Conservation (phyloP, 2,113 vertebrate genomes). For the Myocastor coypus region DNA sequence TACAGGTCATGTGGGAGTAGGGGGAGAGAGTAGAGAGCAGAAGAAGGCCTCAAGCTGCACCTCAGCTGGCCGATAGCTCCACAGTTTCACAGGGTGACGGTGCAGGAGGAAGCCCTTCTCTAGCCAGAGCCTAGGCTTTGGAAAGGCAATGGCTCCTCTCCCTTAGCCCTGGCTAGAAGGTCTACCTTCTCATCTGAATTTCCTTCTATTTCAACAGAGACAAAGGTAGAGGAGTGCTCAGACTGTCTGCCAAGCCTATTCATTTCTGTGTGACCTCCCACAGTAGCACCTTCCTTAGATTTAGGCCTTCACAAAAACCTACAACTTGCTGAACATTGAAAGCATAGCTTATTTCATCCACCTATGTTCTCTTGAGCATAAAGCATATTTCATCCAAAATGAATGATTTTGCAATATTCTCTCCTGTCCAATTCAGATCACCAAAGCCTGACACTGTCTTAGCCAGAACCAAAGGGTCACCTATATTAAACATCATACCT, state of each 20-base stretch:
- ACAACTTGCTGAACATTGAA: not conserved
- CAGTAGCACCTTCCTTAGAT: not conserved
- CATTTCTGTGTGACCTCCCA: not conserved
- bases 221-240: not conserved
- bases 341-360: not conserved
- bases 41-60: not conserved
- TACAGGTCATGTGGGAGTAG: fast-evolving
- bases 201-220: not conserved
- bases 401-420: not conserved
- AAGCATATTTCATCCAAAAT: conserved; percentile 36
- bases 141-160: not conserved
- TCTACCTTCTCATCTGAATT: not conserved
- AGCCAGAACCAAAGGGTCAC: not conserved
- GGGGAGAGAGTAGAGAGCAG: too few species aligned
- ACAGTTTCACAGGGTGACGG: not conserved
- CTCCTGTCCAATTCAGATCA: not conserved
- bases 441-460: not conserved
- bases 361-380: not conserved
- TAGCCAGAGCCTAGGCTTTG: not conserved
- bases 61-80: too few species aligned
- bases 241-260: not conserved
- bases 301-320: not conserved
- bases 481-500: not conserved
- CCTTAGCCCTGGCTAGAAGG: not conserved
- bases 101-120: not conserved